Evolutionary conservation across 2,113 vertebrate species (phyloP).

Genomic region (Xiphophorus hellerii): DNA sequence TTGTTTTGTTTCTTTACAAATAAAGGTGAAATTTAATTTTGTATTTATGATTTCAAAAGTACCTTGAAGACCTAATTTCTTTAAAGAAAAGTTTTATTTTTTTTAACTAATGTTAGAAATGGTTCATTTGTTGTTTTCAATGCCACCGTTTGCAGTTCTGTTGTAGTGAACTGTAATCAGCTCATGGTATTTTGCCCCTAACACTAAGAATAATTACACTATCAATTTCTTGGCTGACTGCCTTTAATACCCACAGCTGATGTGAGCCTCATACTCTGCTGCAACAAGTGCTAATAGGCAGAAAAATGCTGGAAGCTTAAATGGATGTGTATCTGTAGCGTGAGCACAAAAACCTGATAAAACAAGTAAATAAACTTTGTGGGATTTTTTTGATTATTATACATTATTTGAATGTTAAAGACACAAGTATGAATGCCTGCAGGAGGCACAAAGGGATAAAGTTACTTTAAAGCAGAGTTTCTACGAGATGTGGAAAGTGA

Average conservation of each 20-base stretch:
- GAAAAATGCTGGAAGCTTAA: not conserved
- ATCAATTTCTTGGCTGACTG: constrained; percentile 20
- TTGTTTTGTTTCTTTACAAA: not conserved
- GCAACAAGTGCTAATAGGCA: constrained; percentile 10
- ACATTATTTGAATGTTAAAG: no score
- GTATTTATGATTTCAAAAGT: not conserved
- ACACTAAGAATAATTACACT: constrained; percentile 18
- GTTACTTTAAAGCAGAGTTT: not conserved
- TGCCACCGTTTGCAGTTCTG: not conserved
- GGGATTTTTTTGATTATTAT: not conserved
- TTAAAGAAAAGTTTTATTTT: not conserved
- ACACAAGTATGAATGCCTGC: not conserved
- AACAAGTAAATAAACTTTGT: constrained; percentile 8
- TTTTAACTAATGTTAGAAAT: not conserved
- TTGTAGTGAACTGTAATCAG: constrained; percentile 4
- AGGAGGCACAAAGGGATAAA: not conserved
- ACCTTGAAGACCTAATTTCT: not conserved
- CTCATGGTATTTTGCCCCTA: not conserved
- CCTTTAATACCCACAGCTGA: constrained; percentile 15
- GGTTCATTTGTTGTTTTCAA: not conserved
- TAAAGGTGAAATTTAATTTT: not conserved
- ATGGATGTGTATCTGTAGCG: constrained; percentile 1
- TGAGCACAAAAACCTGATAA: not conserved
- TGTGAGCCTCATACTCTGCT: not conserved
- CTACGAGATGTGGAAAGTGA: not conserved